These are phyloP conservation scores for Tenualosa ilisha DNA, from an alignment of 2,797 vertebrate genomes.

Conservation along the genomic window DNA sequence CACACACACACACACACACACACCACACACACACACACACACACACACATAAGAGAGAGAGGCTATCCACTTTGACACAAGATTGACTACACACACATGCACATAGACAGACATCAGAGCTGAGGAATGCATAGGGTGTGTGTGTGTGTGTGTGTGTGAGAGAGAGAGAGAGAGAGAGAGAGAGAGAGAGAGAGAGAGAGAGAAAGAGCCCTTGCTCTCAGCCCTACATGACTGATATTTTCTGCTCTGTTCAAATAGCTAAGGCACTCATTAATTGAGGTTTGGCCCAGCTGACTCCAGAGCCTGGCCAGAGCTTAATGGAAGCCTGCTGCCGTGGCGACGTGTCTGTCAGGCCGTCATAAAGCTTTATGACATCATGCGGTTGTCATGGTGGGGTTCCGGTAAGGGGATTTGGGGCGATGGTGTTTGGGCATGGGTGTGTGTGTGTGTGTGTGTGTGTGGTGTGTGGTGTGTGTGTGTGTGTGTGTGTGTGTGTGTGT, in stretches of 20 bases:
- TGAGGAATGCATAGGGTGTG: neutral
- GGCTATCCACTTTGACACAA: neutral
- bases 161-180: no score
- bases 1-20: neutral
- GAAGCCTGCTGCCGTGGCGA: neutral
- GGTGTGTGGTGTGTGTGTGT: constrained; percentile 10
- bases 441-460: constrained; percentile 13
- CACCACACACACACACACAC: neutral
- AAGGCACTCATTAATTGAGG: neutral
- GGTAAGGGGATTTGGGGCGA: constrained; percentile 1
- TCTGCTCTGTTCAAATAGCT: neutral
- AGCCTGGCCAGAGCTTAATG: neutral
- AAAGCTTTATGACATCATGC: constrained; percentile 45
- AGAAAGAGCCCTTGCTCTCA: neutral
- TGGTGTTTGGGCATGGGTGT: constrained; percentile 5
- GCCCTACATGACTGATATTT: neutral
- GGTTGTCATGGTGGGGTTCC: constrained; percentile 34
- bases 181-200: no score
- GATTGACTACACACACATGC: no score
- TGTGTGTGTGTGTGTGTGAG: neutral
- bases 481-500: neutral
- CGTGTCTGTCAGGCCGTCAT: constrained; percentile 7
- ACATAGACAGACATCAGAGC: neutral
- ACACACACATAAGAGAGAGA: neutral
- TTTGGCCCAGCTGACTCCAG: neutral